Conservation (phyloP, 2,797 vertebrate species). For the Sebastes hubbsi region DNA sequence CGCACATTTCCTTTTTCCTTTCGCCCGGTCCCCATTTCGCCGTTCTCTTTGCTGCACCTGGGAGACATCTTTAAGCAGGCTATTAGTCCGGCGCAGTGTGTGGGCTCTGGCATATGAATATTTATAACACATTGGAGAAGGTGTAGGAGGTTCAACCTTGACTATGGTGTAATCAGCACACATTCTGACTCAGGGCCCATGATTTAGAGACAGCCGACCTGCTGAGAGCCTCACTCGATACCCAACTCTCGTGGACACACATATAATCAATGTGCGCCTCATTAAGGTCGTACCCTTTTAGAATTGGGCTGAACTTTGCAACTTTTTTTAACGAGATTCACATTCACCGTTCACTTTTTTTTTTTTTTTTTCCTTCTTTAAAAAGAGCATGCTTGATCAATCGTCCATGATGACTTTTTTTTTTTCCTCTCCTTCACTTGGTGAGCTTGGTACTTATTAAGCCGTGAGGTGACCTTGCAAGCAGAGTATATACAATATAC, state of each 20-base stretch:
- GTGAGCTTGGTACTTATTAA: constrained; percentile 2
- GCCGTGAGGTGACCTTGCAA: constrained; percentile 28
- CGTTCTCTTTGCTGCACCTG: constrained; percentile 51
- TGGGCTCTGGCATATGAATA: constrained; percentile 81
- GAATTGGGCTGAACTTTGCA: constrained; percentile 74
- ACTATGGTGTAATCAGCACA: constrained; percentile 78
- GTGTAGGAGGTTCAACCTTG: constrained; percentile 83
- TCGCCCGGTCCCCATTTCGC: neutral
- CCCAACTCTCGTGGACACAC: constrained; percentile 71
- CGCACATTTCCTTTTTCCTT: constrained; percentile 8
- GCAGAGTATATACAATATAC: constrained; percentile 1
- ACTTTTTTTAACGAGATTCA: constrained; percentile 76
- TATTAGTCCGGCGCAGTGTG: constrained; percentile 74
- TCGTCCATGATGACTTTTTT: neutral
- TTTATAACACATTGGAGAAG: constrained; percentile 79
- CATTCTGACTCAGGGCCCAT: constrained; percentile 62
- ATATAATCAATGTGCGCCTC: constrained; percentile 83
- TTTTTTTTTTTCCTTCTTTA: constrained; percentile 2
- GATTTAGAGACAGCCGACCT: constrained; percentile 77
- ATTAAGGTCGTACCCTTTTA: constrained; percentile 77
- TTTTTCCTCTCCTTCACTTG: neutral
- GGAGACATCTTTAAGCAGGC: constrained; percentile 71
- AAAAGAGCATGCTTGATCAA: constrained; percentile 53
- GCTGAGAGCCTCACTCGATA: constrained; percentile 75
- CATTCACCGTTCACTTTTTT: constrained; percentile 32